phyloP scores from a whole-genome alignment of 1,140 invertebrate species.

The Cotesia typhae region DNA sequence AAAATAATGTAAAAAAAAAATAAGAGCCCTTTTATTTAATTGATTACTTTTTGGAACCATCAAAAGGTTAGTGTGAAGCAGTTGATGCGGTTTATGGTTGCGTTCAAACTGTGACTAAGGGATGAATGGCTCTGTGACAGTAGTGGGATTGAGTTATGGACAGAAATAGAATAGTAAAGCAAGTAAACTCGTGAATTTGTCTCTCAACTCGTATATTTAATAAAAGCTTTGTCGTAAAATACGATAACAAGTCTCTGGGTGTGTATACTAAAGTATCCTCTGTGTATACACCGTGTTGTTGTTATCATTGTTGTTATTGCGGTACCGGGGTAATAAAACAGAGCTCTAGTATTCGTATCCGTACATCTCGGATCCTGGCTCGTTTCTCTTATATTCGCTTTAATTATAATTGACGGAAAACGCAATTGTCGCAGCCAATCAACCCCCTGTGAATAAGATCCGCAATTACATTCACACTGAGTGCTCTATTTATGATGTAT shows the following conservation, averaged over 20 bases:
- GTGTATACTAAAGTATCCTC: too few species aligned
- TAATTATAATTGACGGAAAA: slow-evolving; percentile 21
- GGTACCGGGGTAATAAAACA: neutral
- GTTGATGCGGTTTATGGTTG: neutral
- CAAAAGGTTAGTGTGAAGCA: too few species aligned
- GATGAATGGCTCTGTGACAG: neutral
- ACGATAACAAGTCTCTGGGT: too few species aligned
- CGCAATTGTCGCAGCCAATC: slow-evolving; percentile 14
- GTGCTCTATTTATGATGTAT: neutral
- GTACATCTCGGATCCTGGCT: neutral
- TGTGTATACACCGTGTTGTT: too few species aligned
- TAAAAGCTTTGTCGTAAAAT: slow-evolving; percentile 10
- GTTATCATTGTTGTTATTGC: too few species aligned
- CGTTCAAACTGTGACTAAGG: neutral
- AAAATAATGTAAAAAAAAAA: too few species aligned
- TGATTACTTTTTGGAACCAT: too few species aligned
- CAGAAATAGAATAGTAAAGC: slow-evolving; percentile 12
- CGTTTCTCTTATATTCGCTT: neutral
- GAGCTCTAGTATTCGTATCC: neutral
- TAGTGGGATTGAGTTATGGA: neutral
- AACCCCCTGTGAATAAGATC: neutral
- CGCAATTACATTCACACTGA: slow-evolving; percentile 4
- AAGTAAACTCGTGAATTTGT: neutral
- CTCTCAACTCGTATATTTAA: slow-evolving; percentile 4
- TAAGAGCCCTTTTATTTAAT: too few species aligned